phyloP scores from a whole-genome alignment of 2,888 invertebrate genomes.

The Dusona sp. region DNA sequence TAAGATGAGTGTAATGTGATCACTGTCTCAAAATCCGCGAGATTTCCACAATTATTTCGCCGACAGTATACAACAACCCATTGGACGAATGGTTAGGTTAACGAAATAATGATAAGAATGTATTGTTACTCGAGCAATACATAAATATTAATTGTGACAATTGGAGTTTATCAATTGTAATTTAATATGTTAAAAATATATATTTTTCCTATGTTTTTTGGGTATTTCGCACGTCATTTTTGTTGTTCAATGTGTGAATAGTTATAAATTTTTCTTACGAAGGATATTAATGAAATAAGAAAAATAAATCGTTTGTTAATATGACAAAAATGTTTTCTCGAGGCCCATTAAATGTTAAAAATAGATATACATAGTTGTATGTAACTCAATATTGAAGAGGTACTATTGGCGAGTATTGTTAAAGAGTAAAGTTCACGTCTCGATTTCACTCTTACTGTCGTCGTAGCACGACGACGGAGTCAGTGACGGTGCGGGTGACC shows the following conservation, averaged over 20 bases:
- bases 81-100: no score
- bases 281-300: no score
- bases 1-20: no score
- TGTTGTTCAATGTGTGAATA: neutral
- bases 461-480: constrained; percentile 41
- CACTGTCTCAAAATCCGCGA: no score
- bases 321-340: neutral
- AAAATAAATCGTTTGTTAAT: neutral
- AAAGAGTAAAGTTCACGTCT: constrained; percentile 67
- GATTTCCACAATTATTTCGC: no score
- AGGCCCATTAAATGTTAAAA: neutral
- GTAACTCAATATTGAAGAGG: constrained; percentile 5
- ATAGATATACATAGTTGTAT: constrained; percentile 6
- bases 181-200: neutral
- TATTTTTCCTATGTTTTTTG: no score
- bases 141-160: neutral
- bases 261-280: no score
- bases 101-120: no score
- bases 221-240: neutral
- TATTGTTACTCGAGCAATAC: no score
- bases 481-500: constrained; percentile 61
- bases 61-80: no score
- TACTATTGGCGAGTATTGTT: constrained; percentile 57
- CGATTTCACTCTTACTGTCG: constrained; percentile 69
- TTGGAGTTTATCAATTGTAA: no score